Base-by-base conservation (phyloP, 2,113 vertebrate species). In the Syngnathus typhle region DNA sequence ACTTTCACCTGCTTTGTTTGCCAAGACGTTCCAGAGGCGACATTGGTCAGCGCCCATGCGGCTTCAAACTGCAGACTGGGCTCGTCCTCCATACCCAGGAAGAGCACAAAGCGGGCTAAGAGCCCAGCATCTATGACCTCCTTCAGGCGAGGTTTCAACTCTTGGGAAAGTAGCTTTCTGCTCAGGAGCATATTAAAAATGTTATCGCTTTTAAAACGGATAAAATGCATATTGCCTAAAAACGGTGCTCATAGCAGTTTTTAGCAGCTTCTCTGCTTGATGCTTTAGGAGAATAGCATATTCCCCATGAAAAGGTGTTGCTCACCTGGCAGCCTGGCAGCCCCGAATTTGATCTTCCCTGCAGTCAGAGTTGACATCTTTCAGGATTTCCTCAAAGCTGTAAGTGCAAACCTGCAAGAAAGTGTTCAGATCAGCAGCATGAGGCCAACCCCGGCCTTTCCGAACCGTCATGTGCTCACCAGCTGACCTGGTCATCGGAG, bases 1-100 rank as follows among this genome's bases (percentile, higher is more conserved):
- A 12, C 15, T 18, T 65, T 92, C 91, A 96, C 93, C 0, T 92
- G 92, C 32, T 85, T 88, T 3, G 95, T 95, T 67, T 96, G 92
- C 43, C 91, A 92, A 0, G 95, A 94, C 0, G 92, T 94, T 59
- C 95, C 96, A 0, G 94, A 95, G 38, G 95, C 94, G 0, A 98
- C 87, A 83, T 98, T 99, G 0, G 96, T 98, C 12, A 98, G 92
- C 4, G 93, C 93, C 96, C 95, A 98, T 10, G 96, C 94, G 0
- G 95, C 93, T 79, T 98, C 95, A 0, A 97, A 95, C 89, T 98
- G 94, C 85, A 98, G 80, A 8, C 62, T 6, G 0, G 88, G 80
- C 4, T 88, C 84, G 55, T 93, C 83, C 0, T 89, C 77, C 10
- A 63, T 72, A 18, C 69, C 71, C 82, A 98, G 81, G 82, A 98